These are phyloP conservation scores for Synchiropus splendidus DNA, from an alignment of 2,113 vertebrate genomes.

Conservation along the genomic window DNA sequence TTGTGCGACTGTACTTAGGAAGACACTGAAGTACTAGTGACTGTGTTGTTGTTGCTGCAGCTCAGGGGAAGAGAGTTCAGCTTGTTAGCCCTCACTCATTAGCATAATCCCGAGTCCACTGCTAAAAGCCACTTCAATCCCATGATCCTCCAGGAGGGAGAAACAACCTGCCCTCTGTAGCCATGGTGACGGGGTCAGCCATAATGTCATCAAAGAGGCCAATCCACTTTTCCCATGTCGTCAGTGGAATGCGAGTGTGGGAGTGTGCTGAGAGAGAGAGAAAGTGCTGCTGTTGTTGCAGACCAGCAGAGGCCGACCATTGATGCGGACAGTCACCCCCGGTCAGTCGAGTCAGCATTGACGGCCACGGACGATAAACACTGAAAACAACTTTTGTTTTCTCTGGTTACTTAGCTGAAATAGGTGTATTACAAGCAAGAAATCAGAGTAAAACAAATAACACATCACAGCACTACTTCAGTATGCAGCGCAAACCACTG, in stretches of 20 bases:
- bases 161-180: conserved; percentile 21
- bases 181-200: conserved; percentile 46
- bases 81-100: conserved; percentile 38
- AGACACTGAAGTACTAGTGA: conserved; percentile 18
- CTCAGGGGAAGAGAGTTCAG: conserved; percentile 8
- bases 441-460: too few relatives aligned
- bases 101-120: conserved; percentile 46
- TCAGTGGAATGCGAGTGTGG: conserved; percentile 5
- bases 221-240: conserved; percentile 23
- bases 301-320: too few relatives aligned
- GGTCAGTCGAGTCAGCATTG: too few relatives aligned
- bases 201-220: conserved; percentile 33
- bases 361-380: too few relatives aligned
- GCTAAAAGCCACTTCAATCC: conserved; percentile 49
- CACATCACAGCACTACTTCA: too few relatives aligned
- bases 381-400: too few relatives aligned
- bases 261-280: neutral
- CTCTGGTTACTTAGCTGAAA: too few relatives aligned
- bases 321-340: too few relatives aligned
- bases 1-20: too few relatives aligned
- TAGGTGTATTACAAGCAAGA: too few relatives aligned
- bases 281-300: too few relatives aligned
- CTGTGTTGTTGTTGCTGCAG: conserved; percentile 21
- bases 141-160: conserved; percentile 41
- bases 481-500: too few relatives aligned